Conservation (phyloP, 2,797 vertebrate genomes). For the Sebastes hopkinsi region DNA sequence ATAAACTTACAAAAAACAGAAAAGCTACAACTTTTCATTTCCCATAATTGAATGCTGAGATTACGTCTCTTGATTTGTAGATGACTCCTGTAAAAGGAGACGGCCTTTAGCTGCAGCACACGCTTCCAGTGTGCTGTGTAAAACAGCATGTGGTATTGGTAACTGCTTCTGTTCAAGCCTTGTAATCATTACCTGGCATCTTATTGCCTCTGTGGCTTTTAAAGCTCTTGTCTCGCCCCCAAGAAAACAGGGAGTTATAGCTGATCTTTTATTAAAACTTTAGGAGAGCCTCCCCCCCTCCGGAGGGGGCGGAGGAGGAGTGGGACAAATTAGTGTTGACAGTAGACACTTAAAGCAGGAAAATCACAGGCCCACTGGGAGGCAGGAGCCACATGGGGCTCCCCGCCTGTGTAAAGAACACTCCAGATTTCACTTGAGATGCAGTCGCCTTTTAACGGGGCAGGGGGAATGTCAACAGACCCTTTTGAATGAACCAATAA, state of each 20-base stretch:
- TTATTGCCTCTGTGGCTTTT: conserved; percentile 82
- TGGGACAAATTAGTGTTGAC: conserved; percentile 91
- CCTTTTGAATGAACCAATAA: conserved; percentile 87
- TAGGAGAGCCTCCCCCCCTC: conserved; percentile 80
- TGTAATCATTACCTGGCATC: conserved; percentile 87
- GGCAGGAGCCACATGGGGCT: conserved; percentile 84
- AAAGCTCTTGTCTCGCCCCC: conserved; percentile 71
- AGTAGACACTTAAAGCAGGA: conserved; percentile 89
- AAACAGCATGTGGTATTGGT: conserved; percentile 79
- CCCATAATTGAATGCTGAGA: conserved; percentile 6
- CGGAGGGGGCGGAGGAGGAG: conserved; percentile 78
- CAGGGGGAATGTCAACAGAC: conserved; percentile 86
- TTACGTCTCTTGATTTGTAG: conserved; percentile 29
- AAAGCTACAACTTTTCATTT: background rate
- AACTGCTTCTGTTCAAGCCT: conserved; percentile 82
- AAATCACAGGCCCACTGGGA: conserved; percentile 89
- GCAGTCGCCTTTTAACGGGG: conserved; percentile 86
- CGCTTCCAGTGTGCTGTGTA: conserved; percentile 59
- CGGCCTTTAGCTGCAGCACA: conserved; percentile 48
- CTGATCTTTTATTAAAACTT: conserved; percentile 89
- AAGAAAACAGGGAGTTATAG: conserved; percentile 82
- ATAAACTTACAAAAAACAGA: background rate
- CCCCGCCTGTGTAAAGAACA: conserved; percentile 85
- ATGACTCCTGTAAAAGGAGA: conserved; percentile 34
- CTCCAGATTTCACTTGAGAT: conserved; percentile 86